A percentile compares a stretch with the other conserved stretches of the same genome.
Evolutionary conservation across 1,140 invertebrate species (phyloP).

Genomic region (Cecropterus lyciades): DNA sequence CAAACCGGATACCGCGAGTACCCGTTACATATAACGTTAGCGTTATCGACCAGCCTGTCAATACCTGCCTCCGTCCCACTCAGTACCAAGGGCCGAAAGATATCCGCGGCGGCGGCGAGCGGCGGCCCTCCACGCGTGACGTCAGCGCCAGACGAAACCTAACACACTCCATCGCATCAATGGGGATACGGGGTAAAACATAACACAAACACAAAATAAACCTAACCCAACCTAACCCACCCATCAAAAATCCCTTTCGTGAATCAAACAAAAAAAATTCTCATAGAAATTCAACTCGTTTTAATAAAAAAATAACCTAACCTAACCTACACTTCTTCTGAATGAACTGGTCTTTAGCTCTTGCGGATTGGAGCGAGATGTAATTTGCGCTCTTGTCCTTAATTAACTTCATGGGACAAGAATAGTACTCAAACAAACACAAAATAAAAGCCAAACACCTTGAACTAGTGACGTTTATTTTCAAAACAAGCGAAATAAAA

Average conservation of each 20-base stretch:
- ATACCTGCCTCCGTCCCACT: conserved; percentile 51
- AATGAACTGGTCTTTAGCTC: too few relatives aligned
- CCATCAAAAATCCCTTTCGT: too few relatives aligned
- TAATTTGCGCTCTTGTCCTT: too few relatives aligned
- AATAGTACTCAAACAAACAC: conserved; percentile 23
- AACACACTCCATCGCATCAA: conserved; percentile 47
- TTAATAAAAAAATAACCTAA: too few relatives aligned
- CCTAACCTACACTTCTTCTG: too few relatives aligned
- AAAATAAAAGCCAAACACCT: conserved; percentile 26
- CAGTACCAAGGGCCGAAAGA: conserved; percentile 82
- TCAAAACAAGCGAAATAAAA: background rate
- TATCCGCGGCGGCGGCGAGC: conserved; percentile 72
- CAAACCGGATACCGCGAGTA: too few relatives aligned
- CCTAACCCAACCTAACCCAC: background rate
- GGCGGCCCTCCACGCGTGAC: conserved; percentile 55
- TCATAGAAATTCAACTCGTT: too few relatives aligned
- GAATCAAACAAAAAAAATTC: too few relatives aligned
- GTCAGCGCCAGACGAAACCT: conserved; percentile 74
- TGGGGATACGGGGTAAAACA: conserved; percentile 38
- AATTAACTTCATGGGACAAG: too few relatives aligned
- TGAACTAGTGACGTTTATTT: conserved; percentile 17
- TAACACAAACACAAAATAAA: conserved; percentile 17
- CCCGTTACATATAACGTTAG: background rate
- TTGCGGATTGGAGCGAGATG: too few relatives aligned
- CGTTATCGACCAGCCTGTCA: conserved; percentile 22